A percentile compares a stretch with the other conserved stretches of the same genome.
phyloP scores from a whole-genome alignment of 2,113 vertebrate species.

The Sigmodon hispidus region DNA sequence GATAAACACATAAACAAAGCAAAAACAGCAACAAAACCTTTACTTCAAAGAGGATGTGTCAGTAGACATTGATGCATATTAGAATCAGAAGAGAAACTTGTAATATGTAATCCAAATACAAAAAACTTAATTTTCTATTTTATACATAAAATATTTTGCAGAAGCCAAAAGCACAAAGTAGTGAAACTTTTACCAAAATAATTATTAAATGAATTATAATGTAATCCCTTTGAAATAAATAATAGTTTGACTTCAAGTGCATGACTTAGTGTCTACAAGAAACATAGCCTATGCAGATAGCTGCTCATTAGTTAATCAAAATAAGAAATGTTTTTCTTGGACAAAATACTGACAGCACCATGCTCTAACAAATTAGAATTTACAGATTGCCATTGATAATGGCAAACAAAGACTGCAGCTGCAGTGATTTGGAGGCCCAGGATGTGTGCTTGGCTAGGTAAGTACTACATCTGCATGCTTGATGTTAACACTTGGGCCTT shows the following conservation, averaged over 20 bases:
- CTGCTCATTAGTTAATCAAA: conserved; percentile 43
- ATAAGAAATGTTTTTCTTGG: conserved; percentile 63
- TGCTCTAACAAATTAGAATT: conserved; percentile 48
- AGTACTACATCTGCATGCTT: conserved; percentile 54
- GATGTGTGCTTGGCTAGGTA: conserved; percentile 37
- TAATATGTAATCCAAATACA: neutral
- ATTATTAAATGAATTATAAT: neutral
- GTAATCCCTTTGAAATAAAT: neutral
- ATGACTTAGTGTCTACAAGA: neutral
- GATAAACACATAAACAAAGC: neutral
- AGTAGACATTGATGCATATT: neutral
- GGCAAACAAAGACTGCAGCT: conserved; percentile 49
- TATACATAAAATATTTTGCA: neutral
- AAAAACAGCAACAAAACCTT: neutral
- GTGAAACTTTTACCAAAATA: neutral
- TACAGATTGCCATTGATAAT: conserved; percentile 28
- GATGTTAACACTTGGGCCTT: conserved; percentile 52
- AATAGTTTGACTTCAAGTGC: neutral
- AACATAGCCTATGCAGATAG: neutral
- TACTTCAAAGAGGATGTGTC: neutral
- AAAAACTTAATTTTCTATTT: neutral
- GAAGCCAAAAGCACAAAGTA: neutral
- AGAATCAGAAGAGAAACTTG: neutral
- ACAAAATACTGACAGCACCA: neutral
- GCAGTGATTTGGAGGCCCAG: conserved; percentile 26